Percentiles rank a stretch among this genome's conserved stretches.
Conservation (phyloP, 2,888 invertebrate genomes). For the Eupithecia inturbata region DNA sequence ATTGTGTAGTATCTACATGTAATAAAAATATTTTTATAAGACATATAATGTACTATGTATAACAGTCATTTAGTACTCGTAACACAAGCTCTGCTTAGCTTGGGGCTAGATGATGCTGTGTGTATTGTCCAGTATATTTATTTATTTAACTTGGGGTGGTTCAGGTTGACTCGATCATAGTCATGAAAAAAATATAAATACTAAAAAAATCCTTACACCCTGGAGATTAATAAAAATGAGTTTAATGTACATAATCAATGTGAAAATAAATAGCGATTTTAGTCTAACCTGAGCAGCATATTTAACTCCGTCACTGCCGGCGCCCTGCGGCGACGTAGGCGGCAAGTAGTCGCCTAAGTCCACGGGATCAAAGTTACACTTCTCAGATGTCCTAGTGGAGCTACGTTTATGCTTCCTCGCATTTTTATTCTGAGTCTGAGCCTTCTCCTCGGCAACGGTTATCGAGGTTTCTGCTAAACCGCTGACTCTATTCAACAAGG, state of each 20-base stretch:
- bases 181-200: neutral
- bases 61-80: no score
- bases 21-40: no score
- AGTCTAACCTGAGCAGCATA: conserved; percentile 76
- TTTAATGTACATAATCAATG: neutral
- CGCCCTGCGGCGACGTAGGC: conserved; percentile 80
- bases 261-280: neutral
- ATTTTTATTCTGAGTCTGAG: conserved; percentile 71
- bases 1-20: no score
- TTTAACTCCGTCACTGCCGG: conserved; percentile 79
- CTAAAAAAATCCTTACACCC: neutral
- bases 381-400: conserved; percentile 80
- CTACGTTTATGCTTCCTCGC: conserved; percentile 81
- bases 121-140: no score
- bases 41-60: no score
- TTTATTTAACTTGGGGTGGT: no score
- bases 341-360: conserved; percentile 85
- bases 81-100: no score
- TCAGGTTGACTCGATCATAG: neutral
- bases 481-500: conserved; percentile 90
- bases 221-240: neutral
- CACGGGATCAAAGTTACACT: conserved; percentile 84
- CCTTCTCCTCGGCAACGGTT: conserved; percentile 73
- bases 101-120: no score
- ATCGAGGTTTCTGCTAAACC: conserved; percentile 76